Evolutionary conservation across 2,797 vertebrate species (phyloP).

Genomic region (Fringilla coelebs): DNA sequence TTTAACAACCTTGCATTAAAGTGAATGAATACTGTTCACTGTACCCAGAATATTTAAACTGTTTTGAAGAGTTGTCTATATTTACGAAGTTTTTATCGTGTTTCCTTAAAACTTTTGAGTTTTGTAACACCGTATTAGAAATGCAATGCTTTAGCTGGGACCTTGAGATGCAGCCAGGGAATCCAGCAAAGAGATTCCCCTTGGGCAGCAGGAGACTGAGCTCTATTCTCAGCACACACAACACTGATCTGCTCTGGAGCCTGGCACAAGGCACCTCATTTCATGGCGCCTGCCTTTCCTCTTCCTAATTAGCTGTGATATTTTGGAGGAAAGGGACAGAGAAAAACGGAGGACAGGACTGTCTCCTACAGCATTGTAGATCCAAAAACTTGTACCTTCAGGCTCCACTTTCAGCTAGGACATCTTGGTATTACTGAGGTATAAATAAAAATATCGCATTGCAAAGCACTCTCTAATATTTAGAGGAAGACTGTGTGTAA

Average conservation of each 20-base stretch:
- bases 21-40: background rate
- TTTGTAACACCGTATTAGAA: background rate
- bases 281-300: fast-evolving
- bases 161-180: background rate
- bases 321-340: background rate
- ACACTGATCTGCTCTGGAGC: background rate
- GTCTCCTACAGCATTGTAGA: background rate
- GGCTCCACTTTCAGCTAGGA: background rate
- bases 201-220: background rate
- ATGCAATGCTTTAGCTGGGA: background rate
- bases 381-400: background rate
- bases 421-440: background rate
- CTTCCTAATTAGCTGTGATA: background rate
- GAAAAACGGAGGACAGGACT: background rate
- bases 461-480: background rate
- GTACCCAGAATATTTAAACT: background rate
- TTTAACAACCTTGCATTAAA: background rate
- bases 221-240: background rate
- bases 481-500: background rate
- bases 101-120: background rate
- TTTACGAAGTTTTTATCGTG: background rate
- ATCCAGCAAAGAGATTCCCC: background rate
- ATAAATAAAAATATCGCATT: background rate
- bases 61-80: background rate
- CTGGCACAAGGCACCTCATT: background rate